phyloP scores from a whole-genome alignment of 2,113 vertebrate species.

The Gasterosteus aculeatus region DNA sequence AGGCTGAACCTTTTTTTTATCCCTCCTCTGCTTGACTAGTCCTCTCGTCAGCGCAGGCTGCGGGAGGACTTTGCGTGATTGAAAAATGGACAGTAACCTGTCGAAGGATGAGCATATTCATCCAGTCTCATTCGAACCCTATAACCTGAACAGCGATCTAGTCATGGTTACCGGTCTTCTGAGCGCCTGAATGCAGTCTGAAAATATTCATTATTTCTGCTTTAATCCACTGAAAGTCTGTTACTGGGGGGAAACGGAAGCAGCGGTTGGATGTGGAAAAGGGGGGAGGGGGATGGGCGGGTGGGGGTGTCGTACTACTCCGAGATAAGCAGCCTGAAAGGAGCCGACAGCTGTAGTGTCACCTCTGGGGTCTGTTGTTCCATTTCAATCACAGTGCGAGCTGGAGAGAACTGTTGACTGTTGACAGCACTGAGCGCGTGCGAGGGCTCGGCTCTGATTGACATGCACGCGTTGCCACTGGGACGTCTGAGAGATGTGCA shows the following conservation, averaged over 20 bases:
- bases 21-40: constrained; percentile 31
- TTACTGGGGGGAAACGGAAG: neutral
- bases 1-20: constrained; percentile 32
- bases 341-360: neutral
- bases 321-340: constrained; percentile 3
- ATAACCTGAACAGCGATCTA: neutral
- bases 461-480: constrained; percentile 43
- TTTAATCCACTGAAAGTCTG: constrained; percentile 1
- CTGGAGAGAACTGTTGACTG: constrained; percentile 39
- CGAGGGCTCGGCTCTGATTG: constrained; percentile 10
- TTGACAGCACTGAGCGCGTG: constrained; percentile 44
- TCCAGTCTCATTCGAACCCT: constrained; percentile 8
- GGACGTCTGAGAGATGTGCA: constrained; percentile 54
- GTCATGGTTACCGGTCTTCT: constrained; percentile 3
- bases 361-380: constrained; percentile 44
- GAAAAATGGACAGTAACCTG: constrained; percentile 61
- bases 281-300: too few species aligned
- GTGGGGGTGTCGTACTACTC: neutral
- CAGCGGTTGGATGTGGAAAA: neutral
- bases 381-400: constrained; percentile 24
- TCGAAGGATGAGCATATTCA: constrained; percentile 46
- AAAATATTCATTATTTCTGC: constrained; percentile 3
- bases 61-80: constrained; percentile 59
- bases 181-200: constrained; percentile 8
- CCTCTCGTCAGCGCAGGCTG: constrained; percentile 34